phyloP scores from a whole-genome alignment of 1,140 invertebrate genomes.

The Camponotus vicinus region DNA sequence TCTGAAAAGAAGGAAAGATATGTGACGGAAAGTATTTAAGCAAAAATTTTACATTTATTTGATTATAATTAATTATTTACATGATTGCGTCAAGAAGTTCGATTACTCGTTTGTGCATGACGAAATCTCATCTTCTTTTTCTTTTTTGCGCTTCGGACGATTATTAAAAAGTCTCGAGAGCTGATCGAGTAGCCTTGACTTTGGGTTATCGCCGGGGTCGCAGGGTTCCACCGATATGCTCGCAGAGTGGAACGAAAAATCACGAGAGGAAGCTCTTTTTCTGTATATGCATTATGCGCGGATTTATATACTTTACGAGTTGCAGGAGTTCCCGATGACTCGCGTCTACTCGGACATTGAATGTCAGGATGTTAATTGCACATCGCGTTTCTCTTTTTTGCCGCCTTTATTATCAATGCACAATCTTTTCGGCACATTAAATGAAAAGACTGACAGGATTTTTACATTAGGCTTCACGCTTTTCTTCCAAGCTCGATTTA shows the following conservation, averaged over 20 bases:
- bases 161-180: constrained; percentile 74
- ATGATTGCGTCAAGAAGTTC: neutral
- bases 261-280: constrained; percentile 65
- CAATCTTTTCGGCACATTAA: neutral
- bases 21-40: neutral
- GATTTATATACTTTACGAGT: constrained; percentile 46
- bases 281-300: neutral
- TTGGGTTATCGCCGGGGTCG: constrained; percentile 82
- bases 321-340: neutral
- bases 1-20: neutral
- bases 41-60: neutral
- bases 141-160: neutral
- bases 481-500: constrained; percentile 21
- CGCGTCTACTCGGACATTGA: neutral
- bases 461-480: constrained; percentile 16
- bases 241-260: constrained; percentile 79
- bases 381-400: neutral
- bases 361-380: constrained; percentile 33
- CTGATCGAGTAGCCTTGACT: constrained; percentile 82
- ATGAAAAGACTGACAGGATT: constrained; percentile 26
- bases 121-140: constrained; percentile 15
- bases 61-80: neutral
- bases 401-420: neutral
- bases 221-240: constrained; percentile 74
- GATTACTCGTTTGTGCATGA: constrained; percentile 6